Percentiles rank a stretch among this genome's conserved stretches.
phyloP scores from a whole-genome alignment of 2,888 invertebrate species.

The Eudasyphora cyanicolor region DNA sequence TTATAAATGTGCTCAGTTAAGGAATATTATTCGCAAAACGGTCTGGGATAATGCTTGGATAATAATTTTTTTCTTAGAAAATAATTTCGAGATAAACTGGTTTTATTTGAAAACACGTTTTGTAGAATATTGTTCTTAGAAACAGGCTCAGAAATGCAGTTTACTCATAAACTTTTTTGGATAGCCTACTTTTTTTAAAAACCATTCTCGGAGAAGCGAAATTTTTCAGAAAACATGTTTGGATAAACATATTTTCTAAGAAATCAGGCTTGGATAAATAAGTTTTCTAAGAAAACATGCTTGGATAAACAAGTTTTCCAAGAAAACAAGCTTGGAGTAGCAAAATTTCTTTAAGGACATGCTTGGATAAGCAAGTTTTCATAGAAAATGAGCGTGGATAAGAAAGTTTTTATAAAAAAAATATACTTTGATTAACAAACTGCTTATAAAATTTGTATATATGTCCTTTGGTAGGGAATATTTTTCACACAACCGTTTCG shows the following conservation, averaged over 20 bases:
- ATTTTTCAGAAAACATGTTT: background rate
- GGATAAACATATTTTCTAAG: background rate
- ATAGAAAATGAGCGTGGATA: background rate
- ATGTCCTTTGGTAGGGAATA: background rate
- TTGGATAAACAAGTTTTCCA: background rate
- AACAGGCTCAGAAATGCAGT: too few species aligned
- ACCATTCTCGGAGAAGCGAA: too few species aligned
- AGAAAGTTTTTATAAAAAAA: background rate
- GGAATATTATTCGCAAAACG: too few species aligned
- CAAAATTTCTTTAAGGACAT: background rate
- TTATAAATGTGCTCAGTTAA: too few species aligned
- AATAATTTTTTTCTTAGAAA: too few species aligned
- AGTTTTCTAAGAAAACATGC: background rate
- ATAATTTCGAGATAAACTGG: too few species aligned
- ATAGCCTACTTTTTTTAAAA: too few species aligned
- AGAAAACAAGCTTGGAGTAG: background rate
- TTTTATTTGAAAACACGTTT: too few species aligned
- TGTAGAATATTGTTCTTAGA: too few species aligned
- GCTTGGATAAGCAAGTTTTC: background rate
- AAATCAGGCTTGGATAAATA: background rate
- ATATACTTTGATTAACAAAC: background rate
- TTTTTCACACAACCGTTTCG: background rate
- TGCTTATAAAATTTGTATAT: too few species aligned
- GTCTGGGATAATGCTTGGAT: too few species aligned
- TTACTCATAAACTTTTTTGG: too few species aligned